Percentiles rank a stretch among this genome's conserved stretches.
Evolutionary conservation across 2,797 vertebrate species (phyloP).

Genomic region (Rhinophrynus dorsalis): DNA sequence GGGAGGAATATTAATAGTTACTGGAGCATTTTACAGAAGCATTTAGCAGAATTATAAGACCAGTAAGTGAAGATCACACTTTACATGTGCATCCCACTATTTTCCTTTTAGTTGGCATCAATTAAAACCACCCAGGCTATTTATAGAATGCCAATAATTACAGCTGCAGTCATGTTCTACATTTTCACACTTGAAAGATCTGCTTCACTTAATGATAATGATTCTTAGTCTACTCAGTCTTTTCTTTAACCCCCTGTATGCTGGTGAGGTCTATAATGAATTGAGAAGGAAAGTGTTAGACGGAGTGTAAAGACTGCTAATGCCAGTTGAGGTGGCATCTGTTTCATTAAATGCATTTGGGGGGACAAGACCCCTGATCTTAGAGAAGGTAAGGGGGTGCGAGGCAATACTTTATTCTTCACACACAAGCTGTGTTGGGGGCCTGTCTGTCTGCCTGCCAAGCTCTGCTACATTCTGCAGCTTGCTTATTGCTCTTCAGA

Average conservation of each 20-base stretch:
- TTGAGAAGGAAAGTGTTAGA: no score
- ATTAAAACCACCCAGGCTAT: not conserved
- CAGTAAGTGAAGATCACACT: not conserved
- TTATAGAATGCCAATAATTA: constrained; percentile 21
- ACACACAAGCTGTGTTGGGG: not conserved
- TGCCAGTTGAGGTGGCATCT: not conserved
- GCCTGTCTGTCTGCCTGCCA: not conserved
- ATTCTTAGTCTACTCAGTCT: not conserved
- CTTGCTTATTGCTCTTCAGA: not conserved
- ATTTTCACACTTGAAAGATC: not conserved
- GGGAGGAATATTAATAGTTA: constrained; percentile 2
- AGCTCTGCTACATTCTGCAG: not conserved
- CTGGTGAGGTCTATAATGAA: no score
- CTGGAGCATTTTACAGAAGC: not conserved
- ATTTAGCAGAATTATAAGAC: constrained; percentile 22
- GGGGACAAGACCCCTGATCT: not conserved
- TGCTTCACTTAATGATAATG: not conserved
- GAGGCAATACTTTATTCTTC: not conserved
- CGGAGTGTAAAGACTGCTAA: no score
- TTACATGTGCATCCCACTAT: not conserved
- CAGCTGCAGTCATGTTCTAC: not conserved
- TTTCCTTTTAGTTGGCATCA: not conserved
- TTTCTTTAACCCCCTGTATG: no score
- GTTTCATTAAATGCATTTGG: not conserved
- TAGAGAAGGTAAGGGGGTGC: not conserved